Evolutionary conservation across 1,140 invertebrate genomes (phyloP).

Genomic region (Ostrea edulis): DNA sequence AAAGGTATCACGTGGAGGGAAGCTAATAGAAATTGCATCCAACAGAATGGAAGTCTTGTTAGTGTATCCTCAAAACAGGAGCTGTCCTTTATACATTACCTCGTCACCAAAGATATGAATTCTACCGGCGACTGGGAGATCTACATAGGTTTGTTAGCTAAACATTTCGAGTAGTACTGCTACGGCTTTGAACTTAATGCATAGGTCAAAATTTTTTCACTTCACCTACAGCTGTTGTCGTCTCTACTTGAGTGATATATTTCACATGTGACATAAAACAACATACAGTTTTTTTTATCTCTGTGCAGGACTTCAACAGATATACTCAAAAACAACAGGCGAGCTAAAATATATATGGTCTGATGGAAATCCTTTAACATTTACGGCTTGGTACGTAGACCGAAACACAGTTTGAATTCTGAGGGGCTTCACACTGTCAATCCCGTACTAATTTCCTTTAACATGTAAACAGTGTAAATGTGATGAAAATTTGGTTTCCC

Average conservation of each 20-base stretch:
- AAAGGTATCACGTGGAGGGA: slow-evolving; percentile 48
- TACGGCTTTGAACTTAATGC: too few relatives aligned
- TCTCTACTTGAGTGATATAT: not conserved
- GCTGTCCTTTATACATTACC: slow-evolving; percentile 51
- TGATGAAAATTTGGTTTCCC: too few relatives aligned
- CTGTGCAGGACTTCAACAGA: slow-evolving; percentile 46
- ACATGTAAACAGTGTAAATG: too few relatives aligned
- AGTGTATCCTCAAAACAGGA: slow-evolving; percentile 45
- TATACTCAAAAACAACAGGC: not conserved
- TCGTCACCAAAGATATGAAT: slow-evolving; percentile 39
- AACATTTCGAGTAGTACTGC: not conserved
- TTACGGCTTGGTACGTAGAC: slow-evolving; percentile 52
- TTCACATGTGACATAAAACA: too few relatives aligned
- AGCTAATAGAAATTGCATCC: slow-evolving; percentile 27
- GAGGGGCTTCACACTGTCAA: too few relatives aligned
- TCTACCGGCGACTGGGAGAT: slow-evolving; percentile 1
- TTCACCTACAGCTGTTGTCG: not conserved
- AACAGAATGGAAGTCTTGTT: slow-evolving; percentile 49
- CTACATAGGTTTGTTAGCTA: slow-evolving; percentile 55
- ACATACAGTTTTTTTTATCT: not conserved
- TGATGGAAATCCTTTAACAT: slow-evolving; percentile 53
- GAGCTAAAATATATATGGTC: slow-evolving; percentile 41
- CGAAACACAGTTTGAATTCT: not conserved
- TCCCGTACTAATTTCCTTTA: too few relatives aligned
- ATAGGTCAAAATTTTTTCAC: too few relatives aligned